A percentile compares a stretch with the other conserved stretches of the same genome.
Conservation (phyloP, 2,113 vertebrate genomes). For the Aspiorhynchus laticeps region DNA sequence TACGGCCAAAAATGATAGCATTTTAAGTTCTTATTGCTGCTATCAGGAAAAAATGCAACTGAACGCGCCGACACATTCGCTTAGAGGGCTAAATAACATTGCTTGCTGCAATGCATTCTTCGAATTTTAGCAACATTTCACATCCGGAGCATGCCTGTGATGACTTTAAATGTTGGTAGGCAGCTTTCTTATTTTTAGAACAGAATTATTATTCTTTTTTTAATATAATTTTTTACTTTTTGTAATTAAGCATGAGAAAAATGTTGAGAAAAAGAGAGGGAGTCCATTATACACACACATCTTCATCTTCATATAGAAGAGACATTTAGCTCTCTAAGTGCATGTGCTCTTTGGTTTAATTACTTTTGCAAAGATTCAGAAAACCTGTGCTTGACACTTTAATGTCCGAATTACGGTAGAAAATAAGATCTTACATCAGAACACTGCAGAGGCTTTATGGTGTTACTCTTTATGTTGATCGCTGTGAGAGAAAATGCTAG, state of each 20-base stretch:
- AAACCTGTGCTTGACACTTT: neutral
- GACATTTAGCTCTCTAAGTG: neutral
- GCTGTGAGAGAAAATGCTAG: neutral
- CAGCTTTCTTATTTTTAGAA: too few species aligned
- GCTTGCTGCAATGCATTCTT: too few species aligned
- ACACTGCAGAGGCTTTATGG: neutral
- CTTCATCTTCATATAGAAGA: neutral
- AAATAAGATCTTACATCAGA: neutral
- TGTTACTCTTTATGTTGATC: neutral
- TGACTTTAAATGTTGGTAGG: too few species aligned
- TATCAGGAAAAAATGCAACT: too few species aligned
- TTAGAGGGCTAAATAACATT: too few species aligned
- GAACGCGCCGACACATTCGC: too few species aligned
- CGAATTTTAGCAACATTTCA: too few species aligned
- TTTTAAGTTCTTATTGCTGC: too few species aligned
- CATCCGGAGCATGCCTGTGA: too few species aligned
- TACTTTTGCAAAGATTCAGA: neutral
- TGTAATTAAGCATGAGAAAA: neutral
- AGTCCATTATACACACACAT: neutral
- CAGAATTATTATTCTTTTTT: too few species aligned
- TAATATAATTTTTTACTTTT: neutral
- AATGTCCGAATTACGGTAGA: neutral
- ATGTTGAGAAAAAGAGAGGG: neutral
- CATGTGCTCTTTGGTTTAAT: slow-evolving; percentile 10
- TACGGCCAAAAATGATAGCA: too few species aligned